Percentiles rank a stretch among this genome's conserved stretches.
phyloP scores from a whole-genome alignment of 64 coral and sea anemone genomes.

The Porites lutea region DNA sequence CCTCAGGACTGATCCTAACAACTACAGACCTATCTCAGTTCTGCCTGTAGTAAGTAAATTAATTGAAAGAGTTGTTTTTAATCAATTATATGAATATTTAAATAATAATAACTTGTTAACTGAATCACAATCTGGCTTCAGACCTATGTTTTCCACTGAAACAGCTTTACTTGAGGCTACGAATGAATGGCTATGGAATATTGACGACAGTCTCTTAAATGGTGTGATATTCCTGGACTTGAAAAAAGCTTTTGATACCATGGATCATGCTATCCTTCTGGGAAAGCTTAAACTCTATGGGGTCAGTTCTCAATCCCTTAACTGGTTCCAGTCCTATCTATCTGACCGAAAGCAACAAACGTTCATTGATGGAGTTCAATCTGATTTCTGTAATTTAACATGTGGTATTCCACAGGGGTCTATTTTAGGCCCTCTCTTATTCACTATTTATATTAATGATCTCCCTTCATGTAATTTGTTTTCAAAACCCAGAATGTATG shows the following conservation, averaged over 20 bases:
- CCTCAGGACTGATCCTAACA: constrained; percentile 32
- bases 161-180: not conserved
- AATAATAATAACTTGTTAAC: not conserved
- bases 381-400: too few relatives aligned
- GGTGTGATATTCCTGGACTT: constrained; percentile 42
- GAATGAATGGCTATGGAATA: not conserved
- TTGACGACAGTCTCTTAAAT: not conserved
- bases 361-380: too few relatives aligned
- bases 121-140: not conserved
- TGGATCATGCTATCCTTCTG: constrained; percentile 36
- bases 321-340: constrained; percentile 48
- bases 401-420: too few relatives aligned
- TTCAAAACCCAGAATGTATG: too few relatives aligned
- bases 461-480: too few relatives aligned
- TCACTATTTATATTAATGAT: too few relatives aligned
- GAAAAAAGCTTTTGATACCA: constrained; percentile 37
- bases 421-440: too few relatives aligned
- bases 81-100: not conserved
- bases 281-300: constrained; percentile 36
- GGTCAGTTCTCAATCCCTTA: constrained; percentile 12
- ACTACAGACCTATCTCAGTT: constrained; percentile 19
- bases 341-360: too few relatives aligned
- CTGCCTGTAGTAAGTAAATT: not conserved
- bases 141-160: constrained; percentile 1
- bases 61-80: constrained; percentile 9